A percentile compares a stretch with the other conserved stretches of the same genome.
Conservation (phyloP, 2,888 invertebrate species). For the Parasteatoda lunata region DNA sequence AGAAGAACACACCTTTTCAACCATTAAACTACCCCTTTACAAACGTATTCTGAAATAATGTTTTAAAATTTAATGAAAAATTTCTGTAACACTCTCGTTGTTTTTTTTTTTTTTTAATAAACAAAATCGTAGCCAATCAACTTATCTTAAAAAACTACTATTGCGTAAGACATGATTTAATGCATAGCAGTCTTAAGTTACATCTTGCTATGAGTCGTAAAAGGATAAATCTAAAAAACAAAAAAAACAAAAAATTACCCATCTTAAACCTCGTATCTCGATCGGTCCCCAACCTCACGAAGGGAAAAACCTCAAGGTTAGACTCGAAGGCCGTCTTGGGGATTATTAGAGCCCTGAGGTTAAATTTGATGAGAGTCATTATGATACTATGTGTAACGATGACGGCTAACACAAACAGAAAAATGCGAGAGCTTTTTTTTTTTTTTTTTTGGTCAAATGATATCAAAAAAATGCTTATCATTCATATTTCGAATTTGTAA, state of each 20-base stretch:
- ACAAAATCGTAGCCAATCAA: too few species aligned
- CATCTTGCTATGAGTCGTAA: not conserved
- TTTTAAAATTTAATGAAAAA: too few species aligned
- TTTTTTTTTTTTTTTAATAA: too few species aligned
- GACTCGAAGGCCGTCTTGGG: constrained; percentile 29
- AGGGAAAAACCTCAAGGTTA: constrained; percentile 52
- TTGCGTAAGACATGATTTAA: too few species aligned
- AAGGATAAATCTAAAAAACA: not conserved
- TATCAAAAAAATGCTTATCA: too few species aligned
- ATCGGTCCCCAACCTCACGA: constrained; percentile 48
- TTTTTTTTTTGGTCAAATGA: too few species aligned
- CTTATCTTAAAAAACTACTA: too few species aligned
- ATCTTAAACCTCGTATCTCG: not conserved
- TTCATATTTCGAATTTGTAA: too few species aligned
- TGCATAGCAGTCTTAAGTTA: not conserved
- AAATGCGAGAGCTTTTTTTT: not conserved
- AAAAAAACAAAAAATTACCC: not conserved
- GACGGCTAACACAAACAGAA: not conserved
- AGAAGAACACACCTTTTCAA: too few species aligned
- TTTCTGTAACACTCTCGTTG: too few species aligned
- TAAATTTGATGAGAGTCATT: not conserved
- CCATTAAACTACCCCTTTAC: too few species aligned
- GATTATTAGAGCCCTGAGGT: not conserved
- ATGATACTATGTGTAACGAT: constrained; percentile 8
- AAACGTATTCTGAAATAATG: too few species aligned